These are phyloP conservation scores for Chrysolina americana DNA, from an alignment of 2,888 invertebrate genomes.

Conservation along the genomic window DNA sequence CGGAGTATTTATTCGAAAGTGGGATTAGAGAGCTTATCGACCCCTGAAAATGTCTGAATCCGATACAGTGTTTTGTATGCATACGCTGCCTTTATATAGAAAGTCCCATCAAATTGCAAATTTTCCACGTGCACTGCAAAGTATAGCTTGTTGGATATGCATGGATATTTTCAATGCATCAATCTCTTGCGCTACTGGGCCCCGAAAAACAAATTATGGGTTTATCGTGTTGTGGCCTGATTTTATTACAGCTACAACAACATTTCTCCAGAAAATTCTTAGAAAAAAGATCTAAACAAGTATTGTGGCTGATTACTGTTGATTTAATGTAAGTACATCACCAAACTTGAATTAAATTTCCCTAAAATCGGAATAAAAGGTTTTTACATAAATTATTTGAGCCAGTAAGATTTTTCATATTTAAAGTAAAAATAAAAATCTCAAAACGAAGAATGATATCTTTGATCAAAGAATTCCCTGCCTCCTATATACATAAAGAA, in stretches of 20 bases:
- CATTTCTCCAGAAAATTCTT: too few species aligned
- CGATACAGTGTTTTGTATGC: constrained; percentile 64
- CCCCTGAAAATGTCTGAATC: constrained; percentile 63
- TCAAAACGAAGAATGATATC: too few species aligned
- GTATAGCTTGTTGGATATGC: constrained; percentile 47
- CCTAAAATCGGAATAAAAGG: too few species aligned
- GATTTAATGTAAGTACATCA: too few species aligned
- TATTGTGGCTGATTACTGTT: too few species aligned
- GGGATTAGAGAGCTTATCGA: constrained; percentile 66
- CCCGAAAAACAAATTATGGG: constrained; percentile 29
- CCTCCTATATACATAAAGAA: too few species aligned
- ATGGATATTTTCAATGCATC: constrained; percentile 47
- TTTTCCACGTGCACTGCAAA: constrained; percentile 58
- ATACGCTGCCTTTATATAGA: constrained; percentile 56
- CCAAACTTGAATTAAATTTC: too few species aligned
- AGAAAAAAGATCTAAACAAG: too few species aligned
- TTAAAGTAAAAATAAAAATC: too few species aligned
- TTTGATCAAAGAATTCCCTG: too few species aligned
- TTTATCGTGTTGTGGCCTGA: constrained; percentile 26
- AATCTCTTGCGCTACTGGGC: constrained; percentile 30
- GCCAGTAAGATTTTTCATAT: too few species aligned
- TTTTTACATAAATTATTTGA: too few species aligned
- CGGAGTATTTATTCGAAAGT: constrained; percentile 65
- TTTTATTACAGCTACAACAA: background rate
- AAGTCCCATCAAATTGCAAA: constrained; percentile 65